Evolutionary conservation across 1,140 invertebrate genomes (phyloP), one percentile per base, ranked within the genome.

Genomic region (Onthophagus taurus): DNA sequence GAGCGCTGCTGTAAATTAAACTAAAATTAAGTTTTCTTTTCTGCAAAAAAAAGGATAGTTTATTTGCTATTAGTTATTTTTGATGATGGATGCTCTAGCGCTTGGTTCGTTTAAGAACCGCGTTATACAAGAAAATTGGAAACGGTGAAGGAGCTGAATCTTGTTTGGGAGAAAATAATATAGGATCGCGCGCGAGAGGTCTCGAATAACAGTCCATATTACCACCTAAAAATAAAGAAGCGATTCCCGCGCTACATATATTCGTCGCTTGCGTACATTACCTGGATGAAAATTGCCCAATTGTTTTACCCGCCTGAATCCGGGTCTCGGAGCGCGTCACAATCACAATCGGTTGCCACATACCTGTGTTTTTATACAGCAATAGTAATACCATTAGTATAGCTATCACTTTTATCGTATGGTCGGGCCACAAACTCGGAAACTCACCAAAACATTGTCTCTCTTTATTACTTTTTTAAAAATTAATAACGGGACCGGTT

Each of bases 311-410:
- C 53, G 41, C 24, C 45, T 49, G 45, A 43, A 31, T 53, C 52
- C 56, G 34, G 23, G 30, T n/a, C n/a, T 30, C 41, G 55, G 37
- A 41, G 51, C 45, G 37, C 43, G 53, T 46, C 48, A 52, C 47
- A n/a, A n/a, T n/a, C n/a, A n/a, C n/a, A n/a, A n/a, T n/a, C n/a
- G 47, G 48, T 49, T 42, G 53, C 54, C 54, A 59, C 52, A 59
- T 59, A 60, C 58, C 58, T 60, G 57, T 53, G 53, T 60, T 59
- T 56, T 59, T 52, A 50, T 60, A 60, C 57, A 60, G 52, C 55
- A 60, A 60, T 52, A 59, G 51, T 60, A 57, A 58, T 55, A 54
- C 53, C 55, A 60, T 60, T 60, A 60, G 56, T 54, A 41, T 26
- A 41, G 21, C 38, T 26, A 41, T 41, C 44, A 54, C 33, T 49